phyloP scores from a whole-genome alignment of 92 coral and sea anemone species.

The Porites lobata region DNA sequence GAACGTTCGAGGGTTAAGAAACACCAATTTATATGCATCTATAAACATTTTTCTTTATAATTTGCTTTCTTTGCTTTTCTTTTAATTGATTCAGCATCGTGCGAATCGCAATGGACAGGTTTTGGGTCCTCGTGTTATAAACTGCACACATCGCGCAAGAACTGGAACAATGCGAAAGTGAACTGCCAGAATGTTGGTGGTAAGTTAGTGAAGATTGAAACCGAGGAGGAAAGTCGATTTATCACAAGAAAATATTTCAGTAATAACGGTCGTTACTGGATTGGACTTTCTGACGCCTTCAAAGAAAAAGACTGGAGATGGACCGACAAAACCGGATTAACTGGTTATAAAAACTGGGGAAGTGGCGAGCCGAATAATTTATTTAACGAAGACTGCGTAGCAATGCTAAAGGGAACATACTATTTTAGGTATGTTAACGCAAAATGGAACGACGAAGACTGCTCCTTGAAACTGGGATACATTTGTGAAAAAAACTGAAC shows the following conservation, averaged over 20 bases:
- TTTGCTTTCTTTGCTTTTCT: too few relatives aligned
- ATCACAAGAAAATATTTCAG: not conserved
- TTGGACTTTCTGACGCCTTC: constrained; percentile 12
- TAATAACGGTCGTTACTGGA: not conserved
- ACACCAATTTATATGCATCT: too few relatives aligned
- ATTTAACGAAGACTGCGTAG: not conserved
- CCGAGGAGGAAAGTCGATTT: constrained; percentile 3
- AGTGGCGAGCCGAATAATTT: not conserved
- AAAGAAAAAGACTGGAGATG: constrained; percentile 3
- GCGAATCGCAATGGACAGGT: not conserved
- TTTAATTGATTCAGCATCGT: not conserved
- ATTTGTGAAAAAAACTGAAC: not conserved
- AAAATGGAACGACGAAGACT: not conserved
- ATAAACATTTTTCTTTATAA: too few relatives aligned
- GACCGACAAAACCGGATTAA: not conserved
- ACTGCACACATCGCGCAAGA: not conserved
- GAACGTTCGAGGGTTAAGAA: too few relatives aligned
- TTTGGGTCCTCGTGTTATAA: not conserved
- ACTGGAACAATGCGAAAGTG: not conserved
- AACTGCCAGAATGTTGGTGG: not conserved
- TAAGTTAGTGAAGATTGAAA: constrained; percentile 8
- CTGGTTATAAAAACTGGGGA: constrained; percentile 6
- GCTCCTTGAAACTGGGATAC: not conserved
- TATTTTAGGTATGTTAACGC: not conserved
- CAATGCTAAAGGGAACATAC: not conserved